A percentile compares a stretch with the other conserved stretches of the same genome.
phyloP scores from a whole-genome alignment of 2,797 vertebrate genomes.

The Phalloptychus januarius region DNA sequence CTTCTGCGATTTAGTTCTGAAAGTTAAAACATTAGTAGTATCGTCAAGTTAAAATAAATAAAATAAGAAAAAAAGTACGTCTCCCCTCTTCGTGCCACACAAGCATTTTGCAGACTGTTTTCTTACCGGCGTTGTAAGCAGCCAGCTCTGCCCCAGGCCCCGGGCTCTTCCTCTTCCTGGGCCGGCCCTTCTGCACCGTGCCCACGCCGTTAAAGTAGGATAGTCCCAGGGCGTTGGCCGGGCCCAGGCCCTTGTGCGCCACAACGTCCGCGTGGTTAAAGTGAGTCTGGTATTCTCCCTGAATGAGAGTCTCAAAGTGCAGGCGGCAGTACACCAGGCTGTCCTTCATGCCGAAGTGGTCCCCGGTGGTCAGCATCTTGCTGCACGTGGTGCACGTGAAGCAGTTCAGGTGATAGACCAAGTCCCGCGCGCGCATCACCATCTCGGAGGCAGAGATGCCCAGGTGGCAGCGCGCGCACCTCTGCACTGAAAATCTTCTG shows the following conservation, averaged over 20 bases:
- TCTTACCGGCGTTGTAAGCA: constrained; percentile 96
- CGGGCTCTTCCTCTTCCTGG: constrained; percentile 95
- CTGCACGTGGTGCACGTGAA: constrained; percentile 98
- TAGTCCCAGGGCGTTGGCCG: constrained; percentile 91
- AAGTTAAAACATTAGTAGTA: not conserved
- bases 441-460: constrained; percentile 99
- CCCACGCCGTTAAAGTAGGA: constrained; percentile 98
- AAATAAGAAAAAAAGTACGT: too few species aligned
- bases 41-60: not conserved
- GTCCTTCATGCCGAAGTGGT: constrained; percentile 99
- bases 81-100: too few species aligned
- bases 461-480: constrained; percentile 96
- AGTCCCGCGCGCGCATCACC: constrained; percentile 98
- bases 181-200: constrained; percentile 96
- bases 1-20: not conserved
- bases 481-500: constrained; percentile 99
- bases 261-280: constrained; percentile 94
- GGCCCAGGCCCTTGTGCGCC: constrained; percentile 90
- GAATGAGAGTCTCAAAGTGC: constrained; percentile 98
- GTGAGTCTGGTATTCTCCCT: constrained; percentile 95
- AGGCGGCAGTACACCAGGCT: constrained; percentile 97
- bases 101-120: not conserved
- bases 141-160: constrained; percentile 94
- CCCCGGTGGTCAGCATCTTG: constrained; percentile 98
- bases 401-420: constrained; percentile 98